Percentiles rank a stretch among this genome's conserved stretches.
phyloP scores from a whole-genome alignment of 2,113 vertebrate genomes.

The Boulengeromyrus knoepffleri region DNA sequence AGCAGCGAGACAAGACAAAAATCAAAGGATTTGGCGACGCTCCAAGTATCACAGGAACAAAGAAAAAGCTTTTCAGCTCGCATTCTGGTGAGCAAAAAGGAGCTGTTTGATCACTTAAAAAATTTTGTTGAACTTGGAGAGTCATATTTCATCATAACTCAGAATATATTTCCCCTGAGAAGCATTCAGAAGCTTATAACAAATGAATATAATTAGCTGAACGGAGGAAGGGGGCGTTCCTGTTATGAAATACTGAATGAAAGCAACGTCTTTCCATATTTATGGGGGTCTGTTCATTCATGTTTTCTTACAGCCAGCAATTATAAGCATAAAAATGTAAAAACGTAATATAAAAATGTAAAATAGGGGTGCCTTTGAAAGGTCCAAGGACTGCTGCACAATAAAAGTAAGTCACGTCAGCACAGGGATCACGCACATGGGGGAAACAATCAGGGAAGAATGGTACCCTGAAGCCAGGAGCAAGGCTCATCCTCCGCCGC shows the following conservation, averaged over 20 bases:
- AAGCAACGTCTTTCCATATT: not conserved
- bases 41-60: not conserved
- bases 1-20: not conserved
- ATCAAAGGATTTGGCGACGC: not conserved
- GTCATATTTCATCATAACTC: not conserved
- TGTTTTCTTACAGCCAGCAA: not conserved
- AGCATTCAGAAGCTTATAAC: not conserved
- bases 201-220: not conserved
- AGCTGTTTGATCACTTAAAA: not conserved
- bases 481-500: not conserved
- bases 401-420: not conserved
- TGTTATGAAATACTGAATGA: not conserved
- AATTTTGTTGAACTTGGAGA: not conserved
- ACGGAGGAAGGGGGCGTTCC: not conserved
- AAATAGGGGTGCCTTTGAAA: slow-evolving; percentile 5
- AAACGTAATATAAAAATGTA: not conserved
- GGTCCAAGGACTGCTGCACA: not conserved
- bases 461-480: not conserved
- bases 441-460: not conserved
- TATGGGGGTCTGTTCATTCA: not conserved
- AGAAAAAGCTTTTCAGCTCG: not conserved
- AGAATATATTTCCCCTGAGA: not conserved
- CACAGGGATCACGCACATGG: not conserved
- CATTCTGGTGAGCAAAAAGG: not conserved
- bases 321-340: not conserved